Percentiles rank a stretch among this genome's conserved stretches.
phyloP scores from a whole-genome alignment of 2,888 invertebrate species.

The Cataglyphis rosenhaueri region DNA sequence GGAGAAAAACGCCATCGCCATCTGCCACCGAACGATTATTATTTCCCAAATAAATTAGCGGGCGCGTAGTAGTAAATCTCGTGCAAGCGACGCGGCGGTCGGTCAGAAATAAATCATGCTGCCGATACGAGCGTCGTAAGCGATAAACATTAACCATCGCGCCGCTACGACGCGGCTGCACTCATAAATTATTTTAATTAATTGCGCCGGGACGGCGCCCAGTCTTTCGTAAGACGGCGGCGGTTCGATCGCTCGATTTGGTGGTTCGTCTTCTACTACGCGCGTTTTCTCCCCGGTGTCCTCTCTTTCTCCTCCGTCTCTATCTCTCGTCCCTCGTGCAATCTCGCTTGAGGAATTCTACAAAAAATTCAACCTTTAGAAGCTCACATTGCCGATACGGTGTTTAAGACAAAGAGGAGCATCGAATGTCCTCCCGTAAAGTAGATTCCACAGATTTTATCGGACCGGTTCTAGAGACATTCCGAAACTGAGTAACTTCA shows the following conservation, averaged over 20 bases:
- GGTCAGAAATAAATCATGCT: slow-evolving; percentile 45
- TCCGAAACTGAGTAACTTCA: slow-evolving; percentile 52
- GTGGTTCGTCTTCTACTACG: slow-evolving; percentile 1
- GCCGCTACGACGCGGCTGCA: slow-evolving; percentile 16
- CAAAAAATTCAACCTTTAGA: slow-evolving; percentile 45
- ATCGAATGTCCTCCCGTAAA: slow-evolving; percentile 36
- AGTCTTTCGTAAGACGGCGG: slow-evolving; percentile 31
- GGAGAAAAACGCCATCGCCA: slow-evolving; percentile 47
- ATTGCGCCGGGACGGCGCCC: slow-evolving; percentile 8
- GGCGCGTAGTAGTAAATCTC: slow-evolving; percentile 45
- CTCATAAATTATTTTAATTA: slow-evolving; percentile 52
- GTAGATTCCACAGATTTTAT: slow-evolving; percentile 53
- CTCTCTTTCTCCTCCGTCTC: background rate
- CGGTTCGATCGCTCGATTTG: slow-evolving; percentile 5
- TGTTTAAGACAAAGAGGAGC: slow-evolving; percentile 45
- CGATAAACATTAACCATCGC: slow-evolving; percentile 53
- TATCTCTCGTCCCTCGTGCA: slow-evolving; percentile 17
- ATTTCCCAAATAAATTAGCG: slow-evolving; percentile 49
- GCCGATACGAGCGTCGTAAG: slow-evolving; percentile 51
- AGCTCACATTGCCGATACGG: slow-evolving; percentile 43
- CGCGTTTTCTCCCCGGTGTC: background rate
- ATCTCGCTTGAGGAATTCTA: slow-evolving; percentile 41
- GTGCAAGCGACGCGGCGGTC: slow-evolving; percentile 33
- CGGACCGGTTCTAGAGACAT: slow-evolving; percentile 30
- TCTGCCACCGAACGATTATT: slow-evolving; percentile 52